These are phyloP conservation scores for Scolopax bukidnonensis DNA, from an alignment of 2,797 vertebrate species.

Conservation along the genomic window DNA sequence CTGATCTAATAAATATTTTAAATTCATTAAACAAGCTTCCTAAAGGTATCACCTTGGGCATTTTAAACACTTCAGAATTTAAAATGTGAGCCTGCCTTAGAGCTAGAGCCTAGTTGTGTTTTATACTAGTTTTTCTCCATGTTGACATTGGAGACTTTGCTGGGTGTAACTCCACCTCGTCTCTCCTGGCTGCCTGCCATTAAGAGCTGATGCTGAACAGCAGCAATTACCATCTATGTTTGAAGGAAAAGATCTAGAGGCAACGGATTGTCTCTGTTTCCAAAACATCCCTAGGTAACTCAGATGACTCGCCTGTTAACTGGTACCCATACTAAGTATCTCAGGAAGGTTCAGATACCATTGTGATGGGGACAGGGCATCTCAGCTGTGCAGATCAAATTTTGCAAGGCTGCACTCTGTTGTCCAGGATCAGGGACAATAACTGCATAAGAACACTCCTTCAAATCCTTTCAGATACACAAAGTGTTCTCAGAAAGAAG, in stretches of 20 bases:
- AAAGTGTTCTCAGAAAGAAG: not conserved
- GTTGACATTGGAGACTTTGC: not conserved
- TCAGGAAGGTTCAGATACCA: not conserved
- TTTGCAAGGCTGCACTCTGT: not conserved
- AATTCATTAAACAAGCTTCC: slow-evolving; percentile 24
- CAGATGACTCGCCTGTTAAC: not conserved
- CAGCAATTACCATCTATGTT: not conserved
- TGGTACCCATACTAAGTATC: not conserved
- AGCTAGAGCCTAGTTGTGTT: not conserved
- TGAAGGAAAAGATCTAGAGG: not conserved
- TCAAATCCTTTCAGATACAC: not conserved
- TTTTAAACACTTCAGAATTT: not conserved
- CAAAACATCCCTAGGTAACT: not conserved
- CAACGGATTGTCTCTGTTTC: not conserved
- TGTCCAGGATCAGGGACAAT: not conserved
- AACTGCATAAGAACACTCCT: not conserved
- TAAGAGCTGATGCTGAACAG: accelerated
- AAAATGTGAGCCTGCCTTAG: not conserved
- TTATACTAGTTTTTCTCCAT: not conserved
- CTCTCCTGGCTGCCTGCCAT: not conserved
- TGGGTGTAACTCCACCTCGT: not conserved
- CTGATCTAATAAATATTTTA: slow-evolving; percentile 52
- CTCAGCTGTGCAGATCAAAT: accelerated
- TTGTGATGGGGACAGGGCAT: accelerated
- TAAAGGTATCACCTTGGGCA: not conserved